Base-by-base conservation (phyloP, 1,140 invertebrate genomes). In the Papilio xuthus region DNA sequence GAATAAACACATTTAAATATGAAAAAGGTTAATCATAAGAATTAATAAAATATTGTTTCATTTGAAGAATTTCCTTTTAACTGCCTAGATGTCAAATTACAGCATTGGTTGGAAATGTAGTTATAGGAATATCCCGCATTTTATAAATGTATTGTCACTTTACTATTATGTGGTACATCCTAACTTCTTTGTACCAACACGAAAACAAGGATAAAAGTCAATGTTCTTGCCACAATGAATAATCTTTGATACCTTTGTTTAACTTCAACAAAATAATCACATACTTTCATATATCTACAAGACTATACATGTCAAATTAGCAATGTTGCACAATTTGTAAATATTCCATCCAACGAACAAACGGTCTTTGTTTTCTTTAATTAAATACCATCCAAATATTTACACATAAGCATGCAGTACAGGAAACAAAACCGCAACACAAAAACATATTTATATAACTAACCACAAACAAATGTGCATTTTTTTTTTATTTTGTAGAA, bases 201-300 rank as follows among this genome's bases (percentile, higher is more conserved):
- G 73, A 69, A 69, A 60, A 72, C 75, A 80, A 80, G 82, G 82
- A 82, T 79, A 78, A 81, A 86, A 88, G 88, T 88, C 88, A 89
- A 88, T 78, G 84, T 80, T 84, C 85, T 83, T 81, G 78, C 37
- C 32, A 32, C 18, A 15, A 28, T 13, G 60, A 67, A 67, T 26
- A 56, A 75, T 26, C 26, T 50, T 73, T n/a, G 13, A 75, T 53
- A 56, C 32, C 50, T 56, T 75, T 75, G 50, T 75, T n/a, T 47
- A 74, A 63, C 23, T 37, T 13, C 26, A 75, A 75, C 8, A 56
- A 73, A 44, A 75, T 37, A 26, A 23, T 26, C 23, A 10, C 42
- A 44, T 10, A 26, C 15, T 75, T 56, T 20, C 44, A 13, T 15
- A 47, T 50, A 50, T 50, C 18, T 73, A 20, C 71, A 73, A 50